phyloP scores from a whole-genome alignment of 1,140 invertebrate genomes.

The Nasonia giraulti region DNA sequence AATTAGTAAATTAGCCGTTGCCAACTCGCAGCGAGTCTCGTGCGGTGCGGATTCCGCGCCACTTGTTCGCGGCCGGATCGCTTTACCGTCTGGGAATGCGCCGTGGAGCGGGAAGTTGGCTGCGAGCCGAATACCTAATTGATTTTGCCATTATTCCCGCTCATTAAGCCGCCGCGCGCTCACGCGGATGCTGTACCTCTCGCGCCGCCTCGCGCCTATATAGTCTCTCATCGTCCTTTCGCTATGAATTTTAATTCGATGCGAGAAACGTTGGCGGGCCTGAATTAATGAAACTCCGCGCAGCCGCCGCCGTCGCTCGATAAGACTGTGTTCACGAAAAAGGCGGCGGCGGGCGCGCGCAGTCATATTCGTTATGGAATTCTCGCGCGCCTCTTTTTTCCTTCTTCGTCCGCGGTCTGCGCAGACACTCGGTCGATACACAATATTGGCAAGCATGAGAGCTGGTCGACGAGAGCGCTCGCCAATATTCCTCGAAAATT shows the following conservation, averaged over 20 bases:
- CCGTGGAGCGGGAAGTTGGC: constrained; percentile 43
- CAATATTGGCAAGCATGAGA: background rate
- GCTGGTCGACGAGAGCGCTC: background rate
- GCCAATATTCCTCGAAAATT: constrained; percentile 49
- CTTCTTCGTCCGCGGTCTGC: background rate
- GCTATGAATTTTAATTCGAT: constrained; percentile 51
- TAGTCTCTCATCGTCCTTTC: constrained; percentile 15
- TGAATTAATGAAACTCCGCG: constrained; percentile 45
- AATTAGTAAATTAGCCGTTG: constrained; percentile 52
- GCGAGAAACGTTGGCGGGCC: background rate
- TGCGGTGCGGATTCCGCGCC: constrained; percentile 51
- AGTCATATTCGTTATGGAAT: constrained; percentile 20
- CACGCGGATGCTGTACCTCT: constrained; percentile 27
- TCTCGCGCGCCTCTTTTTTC: constrained; percentile 7
- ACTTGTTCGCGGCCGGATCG: constrained; percentile 47
- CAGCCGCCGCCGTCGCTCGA: background rate
- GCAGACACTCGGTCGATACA: background rate
- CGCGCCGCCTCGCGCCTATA: background rate
- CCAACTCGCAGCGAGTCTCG: background rate
- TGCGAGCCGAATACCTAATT: constrained; percentile 51
- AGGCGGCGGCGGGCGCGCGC: background rate
- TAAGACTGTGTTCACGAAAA: background rate
- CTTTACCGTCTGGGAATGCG: constrained; percentile 51
- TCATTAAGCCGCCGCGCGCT: constrained; percentile 46
- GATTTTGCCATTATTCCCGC: constrained; percentile 54